These are phyloP conservation scores for Chloroceryle amazona DNA, from an alignment of 2,797 vertebrate genomes.

Conservation along the genomic window DNA sequence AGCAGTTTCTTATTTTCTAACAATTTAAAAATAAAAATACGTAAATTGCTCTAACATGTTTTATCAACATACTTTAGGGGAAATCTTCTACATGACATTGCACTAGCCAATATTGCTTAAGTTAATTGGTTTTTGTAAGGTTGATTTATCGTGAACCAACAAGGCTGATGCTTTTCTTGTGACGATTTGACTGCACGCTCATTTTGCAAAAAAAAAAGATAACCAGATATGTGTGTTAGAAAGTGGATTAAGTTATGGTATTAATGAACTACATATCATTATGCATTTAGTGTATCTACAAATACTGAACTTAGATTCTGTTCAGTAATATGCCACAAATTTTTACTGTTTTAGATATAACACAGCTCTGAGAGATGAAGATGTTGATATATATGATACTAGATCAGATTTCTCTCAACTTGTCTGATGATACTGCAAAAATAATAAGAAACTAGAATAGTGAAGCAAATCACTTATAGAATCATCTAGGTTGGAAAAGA, in stretches of 20 bases:
- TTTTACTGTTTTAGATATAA: background rate
- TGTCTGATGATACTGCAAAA: background rate
- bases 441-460: background rate
- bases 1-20: background rate
- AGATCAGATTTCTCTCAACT: background rate
- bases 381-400: background rate
- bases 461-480: background rate
- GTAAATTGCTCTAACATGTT: background rate
- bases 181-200: background rate
- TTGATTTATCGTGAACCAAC: background rate
- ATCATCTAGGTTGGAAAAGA: too few species aligned
- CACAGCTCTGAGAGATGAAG: background rate
- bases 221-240: background rate
- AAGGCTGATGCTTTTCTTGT: background rate
- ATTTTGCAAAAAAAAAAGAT: background rate
- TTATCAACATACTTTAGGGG: background rate
- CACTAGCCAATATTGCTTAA: background rate
- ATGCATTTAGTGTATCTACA: background rate
- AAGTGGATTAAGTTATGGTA: background rate
- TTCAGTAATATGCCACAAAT: background rate
- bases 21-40: background rate
- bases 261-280: background rate
- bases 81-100: background rate
- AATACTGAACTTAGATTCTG: background rate
- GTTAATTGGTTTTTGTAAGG: background rate